phyloP scores from a whole-genome alignment of 2,888 invertebrate genomes.

The Helobdella robusta region DNA sequence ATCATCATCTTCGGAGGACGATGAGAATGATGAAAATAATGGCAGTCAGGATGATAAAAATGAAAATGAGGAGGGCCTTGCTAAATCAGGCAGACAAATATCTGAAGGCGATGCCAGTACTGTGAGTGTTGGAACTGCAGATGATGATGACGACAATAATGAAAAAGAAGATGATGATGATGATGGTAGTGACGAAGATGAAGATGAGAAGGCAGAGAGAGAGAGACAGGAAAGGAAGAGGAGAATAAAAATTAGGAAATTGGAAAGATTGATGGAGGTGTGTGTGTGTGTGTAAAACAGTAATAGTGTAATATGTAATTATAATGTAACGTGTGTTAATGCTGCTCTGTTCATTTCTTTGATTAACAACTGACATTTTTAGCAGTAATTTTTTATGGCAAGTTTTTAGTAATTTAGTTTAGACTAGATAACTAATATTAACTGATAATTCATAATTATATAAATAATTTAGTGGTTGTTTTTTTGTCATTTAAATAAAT shows the following conservation, averaged over 20 bases:
- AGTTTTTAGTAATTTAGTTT: background rate
- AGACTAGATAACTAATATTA: background rate
- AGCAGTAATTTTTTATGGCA: no score
- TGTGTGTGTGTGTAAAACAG: no score
- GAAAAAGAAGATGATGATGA: background rate
- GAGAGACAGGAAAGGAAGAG: slow-evolving; percentile 1
- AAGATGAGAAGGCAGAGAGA: background rate
- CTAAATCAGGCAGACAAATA: no score
- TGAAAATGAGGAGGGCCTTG: background rate
- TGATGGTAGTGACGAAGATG: background rate
- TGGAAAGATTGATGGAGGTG: slow-evolving; percentile 4
- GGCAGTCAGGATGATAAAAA: background rate
- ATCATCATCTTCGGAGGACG: background rate
- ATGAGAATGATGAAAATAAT: background rate
- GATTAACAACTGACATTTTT: background rate
- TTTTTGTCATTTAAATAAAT: no score
- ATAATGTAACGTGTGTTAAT: background rate
- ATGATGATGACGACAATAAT: background rate
- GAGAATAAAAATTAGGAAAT: background rate
- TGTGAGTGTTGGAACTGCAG: background rate
- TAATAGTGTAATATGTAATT: no score
- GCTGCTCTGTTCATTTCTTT: background rate
- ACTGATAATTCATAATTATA: background rate
- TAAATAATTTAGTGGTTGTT: background rate
- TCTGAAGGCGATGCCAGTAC: no score